Conservation (phyloP, 2,888 invertebrate genomes). For the Parochlus steinenii region DNA sequence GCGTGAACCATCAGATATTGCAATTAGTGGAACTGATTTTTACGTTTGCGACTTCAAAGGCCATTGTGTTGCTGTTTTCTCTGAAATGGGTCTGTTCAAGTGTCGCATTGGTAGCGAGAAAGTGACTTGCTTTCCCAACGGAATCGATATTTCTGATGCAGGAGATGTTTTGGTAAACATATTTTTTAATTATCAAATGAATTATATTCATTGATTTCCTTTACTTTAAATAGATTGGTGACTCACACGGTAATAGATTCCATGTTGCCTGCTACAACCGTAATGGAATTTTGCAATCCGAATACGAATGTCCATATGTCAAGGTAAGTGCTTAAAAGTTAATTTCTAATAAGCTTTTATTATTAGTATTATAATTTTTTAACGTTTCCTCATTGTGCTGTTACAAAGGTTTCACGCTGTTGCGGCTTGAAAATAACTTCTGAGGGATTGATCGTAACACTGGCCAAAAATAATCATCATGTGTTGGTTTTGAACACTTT, state of each 20-base stretch:
- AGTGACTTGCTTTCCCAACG: conserved; percentile 93
- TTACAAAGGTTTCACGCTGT: conserved; percentile 95
- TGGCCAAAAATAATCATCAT: conserved; percentile 98
- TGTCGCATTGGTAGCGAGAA: conserved; percentile 90
- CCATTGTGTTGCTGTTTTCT: conserved; percentile 92
- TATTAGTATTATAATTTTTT: conserved; percentile 4
- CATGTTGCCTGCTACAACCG: conserved; percentile 91
- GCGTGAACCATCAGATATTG: conserved; percentile 95
- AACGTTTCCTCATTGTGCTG: conserved; percentile 2
- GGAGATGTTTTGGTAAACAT: conserved; percentile 90
- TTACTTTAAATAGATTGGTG: too few species aligned
- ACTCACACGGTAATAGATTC: conserved; percentile 94
- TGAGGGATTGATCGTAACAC: conserved; percentile 87
- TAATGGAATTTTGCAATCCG: conserved; percentile 71
- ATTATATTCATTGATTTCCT: too few species aligned
- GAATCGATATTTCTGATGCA: conserved; percentile 93
- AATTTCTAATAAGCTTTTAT: neutral
- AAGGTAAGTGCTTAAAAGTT: conserved; percentile 45
- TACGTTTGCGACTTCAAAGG: conserved; percentile 98
- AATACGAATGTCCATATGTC: conserved; percentile 94
- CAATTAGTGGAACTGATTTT: conserved; percentile 82
- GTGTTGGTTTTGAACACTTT: conserved; percentile 90
- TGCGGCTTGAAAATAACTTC: conserved; percentile 95
- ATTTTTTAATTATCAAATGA: too few species aligned
- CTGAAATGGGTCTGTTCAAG: conserved; percentile 78